phyloP scores from a whole-genome alignment of 2,888 invertebrate species.

The Euspilapteryx auroguttella region DNA sequence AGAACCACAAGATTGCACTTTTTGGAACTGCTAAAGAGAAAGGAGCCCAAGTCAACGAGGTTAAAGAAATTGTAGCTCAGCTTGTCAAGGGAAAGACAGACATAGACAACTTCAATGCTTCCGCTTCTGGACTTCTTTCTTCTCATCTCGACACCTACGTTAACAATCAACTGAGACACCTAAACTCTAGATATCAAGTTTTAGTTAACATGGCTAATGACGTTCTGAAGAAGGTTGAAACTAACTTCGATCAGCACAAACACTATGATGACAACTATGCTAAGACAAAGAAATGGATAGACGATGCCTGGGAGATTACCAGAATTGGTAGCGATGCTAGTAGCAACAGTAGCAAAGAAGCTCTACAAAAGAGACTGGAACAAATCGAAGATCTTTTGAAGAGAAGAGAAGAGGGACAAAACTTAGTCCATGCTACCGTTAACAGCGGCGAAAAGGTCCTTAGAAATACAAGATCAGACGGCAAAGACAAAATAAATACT shows the following conservation, averaged over 20 bases:
- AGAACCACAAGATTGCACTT: constrained; percentile 84
- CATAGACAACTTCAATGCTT: constrained; percentile 80
- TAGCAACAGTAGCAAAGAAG: constrained; percentile 77
- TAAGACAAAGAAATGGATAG: constrained; percentile 83
- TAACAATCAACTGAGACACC: constrained; percentile 81
- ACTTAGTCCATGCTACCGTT: constrained; percentile 81
- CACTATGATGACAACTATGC: constrained; percentile 76
- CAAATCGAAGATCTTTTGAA: constrained; percentile 79
- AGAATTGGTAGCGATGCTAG: constrained; percentile 79
- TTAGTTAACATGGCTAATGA: constrained; percentile 87
- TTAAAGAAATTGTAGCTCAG: constrained; percentile 74
- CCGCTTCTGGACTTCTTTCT: constrained; percentile 73
- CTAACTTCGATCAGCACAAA: constrained; percentile 82
- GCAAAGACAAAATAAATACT: constrained; percentile 82
- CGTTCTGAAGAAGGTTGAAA: constrained; percentile 87
- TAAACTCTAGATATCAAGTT: constrained; percentile 88
- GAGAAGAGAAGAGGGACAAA: constrained; percentile 85
- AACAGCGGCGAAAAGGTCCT: constrained; percentile 90
- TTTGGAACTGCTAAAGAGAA: constrained; percentile 81
- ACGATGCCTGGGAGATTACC: constrained; percentile 80
- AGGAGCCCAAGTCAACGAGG: constrained; percentile 80
- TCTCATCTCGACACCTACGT: constrained; percentile 88
- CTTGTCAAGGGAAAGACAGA: constrained; percentile 78
- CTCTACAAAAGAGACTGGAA: constrained; percentile 77
- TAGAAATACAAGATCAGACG: constrained; percentile 85